phyloP scores from a whole-genome alignment of 2,113 vertebrate species.

The Megaceryle maxima region DNA sequence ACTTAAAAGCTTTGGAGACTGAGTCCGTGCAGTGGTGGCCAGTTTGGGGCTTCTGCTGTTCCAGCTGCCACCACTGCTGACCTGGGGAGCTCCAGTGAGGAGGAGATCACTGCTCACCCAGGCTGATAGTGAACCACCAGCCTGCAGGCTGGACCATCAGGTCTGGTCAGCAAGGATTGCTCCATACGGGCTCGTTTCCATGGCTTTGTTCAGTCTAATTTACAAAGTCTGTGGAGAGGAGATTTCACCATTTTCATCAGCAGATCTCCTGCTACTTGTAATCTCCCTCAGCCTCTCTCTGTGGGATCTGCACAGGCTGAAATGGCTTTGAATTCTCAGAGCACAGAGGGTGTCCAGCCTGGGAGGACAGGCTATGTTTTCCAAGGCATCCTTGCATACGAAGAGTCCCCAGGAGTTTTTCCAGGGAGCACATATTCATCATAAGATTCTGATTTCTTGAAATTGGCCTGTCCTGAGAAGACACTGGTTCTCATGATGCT shows the following conservation, averaged over 20 bases:
- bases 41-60: background rate
- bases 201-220: background rate
- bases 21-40: background rate
- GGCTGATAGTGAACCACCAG: background rate
- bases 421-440: background rate
- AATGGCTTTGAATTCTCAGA: background rate
- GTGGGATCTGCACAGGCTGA: background rate
- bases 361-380: background rate
- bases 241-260: fast-evolving
- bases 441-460: background rate
- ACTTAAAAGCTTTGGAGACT: background rate
- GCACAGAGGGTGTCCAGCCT: background rate
- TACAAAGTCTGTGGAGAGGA: background rate
- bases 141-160: background rate
- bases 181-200: background rate
- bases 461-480: slow-evolving; percentile 1
- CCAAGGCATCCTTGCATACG: background rate
- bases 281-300: background rate
- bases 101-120: background rate
- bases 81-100: background rate
- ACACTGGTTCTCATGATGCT: slow-evolving; percentile 1
- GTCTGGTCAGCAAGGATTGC: background rate
- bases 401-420: slow-evolving; percentile 4
- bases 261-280: background rate
- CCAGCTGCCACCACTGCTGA: background rate